Evolutionary conservation across 2,888 invertebrate species (phyloP).

Genomic region (Peribatodes rhomboidaria): DNA sequence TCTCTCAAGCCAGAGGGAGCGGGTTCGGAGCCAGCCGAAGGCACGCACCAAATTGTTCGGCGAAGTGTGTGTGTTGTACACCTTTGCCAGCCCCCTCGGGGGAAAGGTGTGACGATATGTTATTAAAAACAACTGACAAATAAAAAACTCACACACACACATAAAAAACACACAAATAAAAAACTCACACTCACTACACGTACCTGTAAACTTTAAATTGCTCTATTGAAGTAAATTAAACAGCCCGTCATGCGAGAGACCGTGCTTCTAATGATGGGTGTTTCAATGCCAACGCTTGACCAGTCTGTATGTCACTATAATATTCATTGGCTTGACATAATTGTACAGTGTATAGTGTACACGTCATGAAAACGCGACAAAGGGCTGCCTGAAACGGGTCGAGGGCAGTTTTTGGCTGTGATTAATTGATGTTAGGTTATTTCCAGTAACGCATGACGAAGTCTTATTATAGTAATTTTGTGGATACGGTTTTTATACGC

Average conservation of each 20-base stretch:
- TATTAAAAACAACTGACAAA: no score
- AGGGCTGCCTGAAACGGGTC: background rate
- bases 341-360: no score
- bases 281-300: slow-evolving; percentile 22
- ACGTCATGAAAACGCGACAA: slow-evolving; percentile 20
- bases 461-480: background rate
- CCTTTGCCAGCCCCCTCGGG: no score
- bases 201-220: background rate
- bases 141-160: no score
- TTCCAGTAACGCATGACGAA: background rate
- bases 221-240: background rate
- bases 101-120: no score
- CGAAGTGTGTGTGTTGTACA: no score
- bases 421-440: slow-evolving; percentile 10
- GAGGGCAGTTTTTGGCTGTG: slow-evolving; percentile 1
- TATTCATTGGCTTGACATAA: slow-evolving; percentile 16
- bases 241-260: background rate
- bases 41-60: no score
- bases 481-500: background rate
- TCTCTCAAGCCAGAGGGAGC: no score
- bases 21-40: no score
- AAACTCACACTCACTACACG: no score
- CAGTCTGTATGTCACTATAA: slow-evolving; percentile 6
- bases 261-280: background rate
- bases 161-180: no score